Percentiles rank a stretch among this genome's conserved stretches.
These are phyloP conservation scores for Drosophila fungiperda DNA, from an alignment of 2,888 invertebrate species.

Conservation along the genomic window DNA sequence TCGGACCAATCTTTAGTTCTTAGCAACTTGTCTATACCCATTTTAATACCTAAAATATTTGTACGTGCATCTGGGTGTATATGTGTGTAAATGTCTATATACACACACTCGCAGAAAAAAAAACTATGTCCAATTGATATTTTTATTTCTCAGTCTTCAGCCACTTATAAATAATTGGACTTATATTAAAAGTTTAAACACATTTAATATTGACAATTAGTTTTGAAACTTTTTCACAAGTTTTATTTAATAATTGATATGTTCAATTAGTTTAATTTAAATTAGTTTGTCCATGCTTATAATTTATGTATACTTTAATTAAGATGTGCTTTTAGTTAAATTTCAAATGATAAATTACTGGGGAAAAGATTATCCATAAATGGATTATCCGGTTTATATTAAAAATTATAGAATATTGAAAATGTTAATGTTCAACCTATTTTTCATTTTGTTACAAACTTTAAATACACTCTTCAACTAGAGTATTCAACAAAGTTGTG, in stretches of 20 bases:
- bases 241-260: background rate
- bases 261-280: background rate
- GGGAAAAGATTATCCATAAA: no score
- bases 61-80: background rate
- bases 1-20: conserved; percentile 26
- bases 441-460: background rate
- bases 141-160: background rate
- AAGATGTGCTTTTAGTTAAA: background rate
- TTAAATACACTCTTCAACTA: background rate
- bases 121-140: background rate
- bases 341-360: background rate
- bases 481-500: background rate
- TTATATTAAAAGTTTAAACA: background rate
- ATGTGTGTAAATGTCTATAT: background rate
- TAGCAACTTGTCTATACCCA: conserved; percentile 21
- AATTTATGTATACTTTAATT: background rate
- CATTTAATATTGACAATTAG: background rate
- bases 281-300: background rate
- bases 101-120: background rate
- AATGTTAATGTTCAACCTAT: background rate
- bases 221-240: background rate
- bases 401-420: no score
- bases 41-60: conserved; percentile 20
- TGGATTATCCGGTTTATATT: no score
- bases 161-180: background rate